A percentile compares a stretch with the other conserved stretches of the same genome.
phyloP scores from a whole-genome alignment of 2,888 invertebrate genomes.

The Cryptophagus acutangulus region DNA sequence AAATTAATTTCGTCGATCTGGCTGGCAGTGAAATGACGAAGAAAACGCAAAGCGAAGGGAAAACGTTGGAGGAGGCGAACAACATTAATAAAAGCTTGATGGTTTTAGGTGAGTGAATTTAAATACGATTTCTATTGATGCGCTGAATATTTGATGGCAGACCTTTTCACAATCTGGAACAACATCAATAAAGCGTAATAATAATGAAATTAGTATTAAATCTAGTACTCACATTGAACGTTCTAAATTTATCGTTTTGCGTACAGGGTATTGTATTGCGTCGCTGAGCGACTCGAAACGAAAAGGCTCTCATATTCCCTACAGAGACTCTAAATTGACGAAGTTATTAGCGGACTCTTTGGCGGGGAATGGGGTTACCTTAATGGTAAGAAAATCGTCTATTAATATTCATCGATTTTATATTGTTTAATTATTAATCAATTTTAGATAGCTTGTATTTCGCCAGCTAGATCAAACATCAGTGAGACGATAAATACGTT shows the following conservation, averaged over 20 bases:
- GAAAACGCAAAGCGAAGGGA: constrained; percentile 80
- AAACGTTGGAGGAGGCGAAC: constrained; percentile 88
- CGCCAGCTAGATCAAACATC: constrained; percentile 80
- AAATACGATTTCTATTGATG: neutral
- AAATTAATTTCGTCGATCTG: constrained; percentile 92
- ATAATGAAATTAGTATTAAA: too few relatives aligned
- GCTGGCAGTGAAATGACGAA: constrained; percentile 98
- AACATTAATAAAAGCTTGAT: constrained; percentile 94
- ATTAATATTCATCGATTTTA: constrained; percentile 1
- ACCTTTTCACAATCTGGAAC: constrained; percentile 30
- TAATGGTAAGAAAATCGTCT: constrained; percentile 65
- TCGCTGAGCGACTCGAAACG: constrained; percentile 79
- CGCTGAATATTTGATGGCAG: constrained; percentile 19
- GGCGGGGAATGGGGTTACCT: constrained; percentile 88
- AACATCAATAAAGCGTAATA: constrained; percentile 17
- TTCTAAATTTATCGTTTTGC: neutral
- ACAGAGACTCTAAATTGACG: constrained; percentile 89
- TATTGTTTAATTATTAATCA: constrained; percentile 5
- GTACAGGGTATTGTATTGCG: constrained; percentile 88
- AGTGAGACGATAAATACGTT: constrained; percentile 87
- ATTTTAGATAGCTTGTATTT: constrained; percentile 86
- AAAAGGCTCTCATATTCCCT: constrained; percentile 83
- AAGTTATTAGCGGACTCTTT: constrained; percentile 89
- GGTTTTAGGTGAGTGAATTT: constrained; percentile 69
- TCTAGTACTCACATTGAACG: neutral